Evolutionary conservation across 2,888 invertebrate species (phyloP), one percentile per base, ranked within the genome.

Genomic region (Sclerodermus sp.): DNA sequence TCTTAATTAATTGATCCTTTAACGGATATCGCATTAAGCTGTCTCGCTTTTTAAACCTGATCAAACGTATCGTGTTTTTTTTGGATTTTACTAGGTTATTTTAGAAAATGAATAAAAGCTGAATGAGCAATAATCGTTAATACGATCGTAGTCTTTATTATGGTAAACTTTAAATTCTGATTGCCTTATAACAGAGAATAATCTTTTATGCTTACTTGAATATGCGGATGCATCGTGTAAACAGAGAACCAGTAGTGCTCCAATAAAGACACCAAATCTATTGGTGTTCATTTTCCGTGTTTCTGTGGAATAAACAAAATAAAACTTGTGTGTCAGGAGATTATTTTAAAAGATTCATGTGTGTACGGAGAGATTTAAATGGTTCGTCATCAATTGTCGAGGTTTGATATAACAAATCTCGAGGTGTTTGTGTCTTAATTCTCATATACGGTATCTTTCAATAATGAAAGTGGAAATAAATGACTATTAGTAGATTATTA

Each of bases 201-300:
- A 12, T 10, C 0, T 13, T 9, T 8, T 14, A 47, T 50, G 58
- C 70, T 64, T 39, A 70, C 72, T 70, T 4, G 57, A 65, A 14
- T 62, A 71, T 29, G 72, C 58, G 10, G 53, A 42, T 17, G 58
- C 66, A 45, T 60, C 54, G 3, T 55, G 59, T 18, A 60, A 39
- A 12, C 57, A 51, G 30, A 65, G 45, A 40, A 64, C 17, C 14
- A 63, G 30, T n/a, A 59, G 36, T 3, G 51, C 34, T 32, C 57
- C 53, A 9, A 59, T 15, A 1, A 59, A 42, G 42, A 45, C 39
- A 42, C 55, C 38, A 13, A 57, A 34, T 30, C 37, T 41, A 12
- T 23, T 42, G 44, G 51, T 48, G 13, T 48, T 40, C 63, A 63
- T 64, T 47, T 23, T 23, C 3, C 23, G 23, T 23, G 40, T 59